A percentile compares a stretch with the other conserved stretches of the same genome.
phyloP scores from a whole-genome alignment of 2,888 invertebrate species.

The Cactoblastis cactorum region DNA sequence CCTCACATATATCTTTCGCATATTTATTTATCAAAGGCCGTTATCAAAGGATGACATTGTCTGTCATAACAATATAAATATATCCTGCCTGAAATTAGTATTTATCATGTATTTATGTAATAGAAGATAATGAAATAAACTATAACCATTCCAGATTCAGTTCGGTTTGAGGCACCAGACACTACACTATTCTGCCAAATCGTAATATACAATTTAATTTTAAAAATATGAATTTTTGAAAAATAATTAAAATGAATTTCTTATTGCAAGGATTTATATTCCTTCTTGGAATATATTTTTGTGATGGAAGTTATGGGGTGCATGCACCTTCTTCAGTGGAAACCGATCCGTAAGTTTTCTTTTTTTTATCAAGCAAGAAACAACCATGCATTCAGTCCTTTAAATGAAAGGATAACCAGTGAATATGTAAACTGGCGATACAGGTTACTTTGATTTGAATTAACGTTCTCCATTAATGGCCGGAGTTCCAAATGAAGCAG shows the following conservation, averaged over 20 bases:
- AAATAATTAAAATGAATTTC: constrained; percentile 39
- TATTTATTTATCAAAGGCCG: too few species aligned
- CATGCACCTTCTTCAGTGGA: constrained; percentile 23
- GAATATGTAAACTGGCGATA: too few species aligned
- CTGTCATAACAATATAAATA: constrained; percentile 9
- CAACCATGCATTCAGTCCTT: too few species aligned
- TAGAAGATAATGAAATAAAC: constrained; percentile 38
- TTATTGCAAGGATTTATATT: constrained; percentile 44
- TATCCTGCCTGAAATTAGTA: too few species aligned
- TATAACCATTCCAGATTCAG: constrained; percentile 43
- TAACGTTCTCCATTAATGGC: too few species aligned
- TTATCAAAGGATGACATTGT: constrained; percentile 34
- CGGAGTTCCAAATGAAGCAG: too few species aligned
- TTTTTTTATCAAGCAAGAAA: not conserved
- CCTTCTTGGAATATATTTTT: constrained; percentile 40
- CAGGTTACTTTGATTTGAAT: too few species aligned
- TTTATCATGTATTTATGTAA: constrained; percentile 42
- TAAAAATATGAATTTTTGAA: constrained; percentile 19
- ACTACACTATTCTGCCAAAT: constrained; percentile 34
- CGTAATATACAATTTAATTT: not conserved
- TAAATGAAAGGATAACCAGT: too few species aligned
- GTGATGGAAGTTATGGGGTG: constrained; percentile 50
- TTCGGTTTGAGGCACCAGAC: constrained; percentile 45
- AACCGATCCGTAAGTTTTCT: constrained; percentile 40
- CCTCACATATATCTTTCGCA: too few species aligned